Conservation (phyloP, 1,140 invertebrate genomes). For the Aleiodes sp. region DNA sequence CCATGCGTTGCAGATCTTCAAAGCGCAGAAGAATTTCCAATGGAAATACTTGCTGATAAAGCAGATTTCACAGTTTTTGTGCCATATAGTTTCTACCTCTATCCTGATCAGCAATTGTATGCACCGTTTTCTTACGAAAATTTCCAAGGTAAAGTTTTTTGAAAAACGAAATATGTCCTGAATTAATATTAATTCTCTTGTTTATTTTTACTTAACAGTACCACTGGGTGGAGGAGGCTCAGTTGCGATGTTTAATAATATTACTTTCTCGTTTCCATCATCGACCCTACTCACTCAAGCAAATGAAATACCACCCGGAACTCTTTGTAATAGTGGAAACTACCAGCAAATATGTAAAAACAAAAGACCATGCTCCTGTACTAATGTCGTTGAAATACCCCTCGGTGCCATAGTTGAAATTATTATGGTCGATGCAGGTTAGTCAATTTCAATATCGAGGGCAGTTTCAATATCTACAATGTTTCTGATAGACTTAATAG, state of each 20-base stretch:
- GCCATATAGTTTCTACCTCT: not conserved
- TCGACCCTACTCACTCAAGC: too few species aligned
- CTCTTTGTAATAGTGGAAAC: too few species aligned
- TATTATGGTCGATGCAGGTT: not conserved
- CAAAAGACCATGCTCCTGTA: not conserved
- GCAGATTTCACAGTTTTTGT: slow-evolving; percentile 15
- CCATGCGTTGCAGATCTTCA: slow-evolving; percentile 17
- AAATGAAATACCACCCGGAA: too few species aligned
- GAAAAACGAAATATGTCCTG: not conserved
- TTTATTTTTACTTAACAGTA: too few species aligned
- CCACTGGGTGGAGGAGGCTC: too few species aligned
- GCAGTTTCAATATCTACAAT: not conserved
- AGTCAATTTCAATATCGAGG: not conserved
- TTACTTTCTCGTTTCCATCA: too few species aligned
- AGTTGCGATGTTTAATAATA: too few species aligned
- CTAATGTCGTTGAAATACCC: slow-evolving; percentile 6
- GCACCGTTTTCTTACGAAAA: slow-evolving; percentile 4
- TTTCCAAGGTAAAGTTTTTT: slow-evolving; percentile 12
- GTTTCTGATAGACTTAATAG: not conserved
- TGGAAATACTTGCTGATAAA: not conserved
- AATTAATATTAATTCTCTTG: not conserved
- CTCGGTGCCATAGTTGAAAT: too few species aligned
- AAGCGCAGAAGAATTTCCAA: not conserved
- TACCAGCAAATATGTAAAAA: too few species aligned
- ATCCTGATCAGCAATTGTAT: not conserved